These are phyloP conservation scores for Helogale parvula DNA, from an alignment of 2,113 vertebrate species.

Conservation along the genomic window DNA sequence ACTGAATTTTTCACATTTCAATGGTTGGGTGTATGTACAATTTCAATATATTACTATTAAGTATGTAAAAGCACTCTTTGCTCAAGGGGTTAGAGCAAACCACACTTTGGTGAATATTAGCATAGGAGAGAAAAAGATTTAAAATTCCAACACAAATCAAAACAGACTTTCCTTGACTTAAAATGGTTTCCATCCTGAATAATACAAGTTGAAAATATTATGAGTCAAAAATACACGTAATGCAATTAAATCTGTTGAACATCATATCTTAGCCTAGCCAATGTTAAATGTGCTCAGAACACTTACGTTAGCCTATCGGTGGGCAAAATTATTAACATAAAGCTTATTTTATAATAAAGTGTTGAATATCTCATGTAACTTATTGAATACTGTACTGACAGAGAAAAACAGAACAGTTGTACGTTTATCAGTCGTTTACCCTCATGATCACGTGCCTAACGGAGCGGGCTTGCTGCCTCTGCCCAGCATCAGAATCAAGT, in stretches of 20 bases:
- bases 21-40: not conserved
- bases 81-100: constrained; percentile 5
- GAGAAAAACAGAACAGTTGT: not conserved
- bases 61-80: not conserved
- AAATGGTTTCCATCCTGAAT: not conserved
- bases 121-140: not conserved
- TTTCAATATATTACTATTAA: not conserved
- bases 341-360: not conserved
- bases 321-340: not conserved
- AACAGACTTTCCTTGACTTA: not conserved
- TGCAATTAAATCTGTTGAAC: not conserved
- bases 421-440: not conserved
- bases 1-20: constrained; percentile 17
- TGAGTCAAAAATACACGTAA: not conserved
- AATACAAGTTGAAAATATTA: not conserved
- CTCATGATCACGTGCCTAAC: not conserved
- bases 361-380: not conserved
- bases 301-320: not conserved
- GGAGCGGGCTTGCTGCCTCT: not conserved
- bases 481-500: not conserved
- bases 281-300: not conserved
- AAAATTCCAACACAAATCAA: not conserved
- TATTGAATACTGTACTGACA: not conserved
- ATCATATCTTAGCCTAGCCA: not conserved
- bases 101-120: not conserved